Base-by-base conservation (phyloP, 1,140 invertebrate species). In the Drosophila littoralis region DNA sequence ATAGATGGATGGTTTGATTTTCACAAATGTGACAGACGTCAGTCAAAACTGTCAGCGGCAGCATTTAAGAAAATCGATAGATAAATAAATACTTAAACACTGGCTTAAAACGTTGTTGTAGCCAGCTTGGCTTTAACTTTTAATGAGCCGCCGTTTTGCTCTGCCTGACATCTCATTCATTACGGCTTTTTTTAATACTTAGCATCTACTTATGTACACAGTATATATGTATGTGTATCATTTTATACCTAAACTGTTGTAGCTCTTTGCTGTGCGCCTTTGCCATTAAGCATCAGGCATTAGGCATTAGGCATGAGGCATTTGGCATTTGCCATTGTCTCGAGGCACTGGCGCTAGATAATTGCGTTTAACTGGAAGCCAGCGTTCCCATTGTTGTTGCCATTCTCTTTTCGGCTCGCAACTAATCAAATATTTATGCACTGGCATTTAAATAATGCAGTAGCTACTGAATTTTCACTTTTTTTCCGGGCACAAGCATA, bases 31-130 rank as follows among this genome's bases (percentile, higher is more conserved):
- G 78, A 85, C 83, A 74, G 76, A 65, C 58, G 76, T 88, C 76
- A 83, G 65, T 88, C 83, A 81, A 79, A 81, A 70, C 60, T 79
- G 58, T 79, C 64, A 79, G 65, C 76, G 69, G 64, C 63, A 85
- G 61, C 75, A 48, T 79, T 86, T 82, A 79, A 82, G 51, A 79
- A 88, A 86, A 88, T 86, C 83, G 78, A 86, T 86, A 82, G 73
- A 68, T 85, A 81, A 70, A 84, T 84, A 80, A 3, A 28, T 28
- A 5, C 22, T 28, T 66, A 75, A 51, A 36, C 65, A 13, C 36
- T 33, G 43, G 35, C 61, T 35, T 43, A n/a, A 46, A 17, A 3
- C 33, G 40, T 13, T 46, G 33, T 6, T n/a, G 42, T 57, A n/a
- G 28, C 15, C 8, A n/a, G 36, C 15, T 46, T 33, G 42, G 57